Evolutionary conservation across 2,888 invertebrate species (phyloP), one percentile per base, ranked within the genome.

Genomic region (Sarcophaga variegata): DNA sequence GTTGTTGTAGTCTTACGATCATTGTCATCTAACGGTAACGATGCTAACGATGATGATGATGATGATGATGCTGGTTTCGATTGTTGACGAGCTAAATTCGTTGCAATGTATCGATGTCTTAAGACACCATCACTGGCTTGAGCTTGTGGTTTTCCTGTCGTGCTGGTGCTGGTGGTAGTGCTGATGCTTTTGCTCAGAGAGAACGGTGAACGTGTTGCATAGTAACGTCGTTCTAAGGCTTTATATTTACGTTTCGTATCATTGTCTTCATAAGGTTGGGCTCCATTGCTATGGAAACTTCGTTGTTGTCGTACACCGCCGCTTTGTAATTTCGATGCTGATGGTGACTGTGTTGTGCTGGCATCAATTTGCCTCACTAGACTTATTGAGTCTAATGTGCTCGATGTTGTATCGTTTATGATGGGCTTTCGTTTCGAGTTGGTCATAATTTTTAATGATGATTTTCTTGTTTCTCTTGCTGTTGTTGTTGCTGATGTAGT

Each of bases 291-390:
- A 67, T 88, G 87, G 66, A 89, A 88, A 72, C 90, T 89, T 59
- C 89, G 89, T 86, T 89, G 89, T 86, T 89, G 90, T 80, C 90
- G 89, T 82, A 88, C 86, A 83, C 70, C 70, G 79, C 17, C 83
- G 67, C 20, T 37, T n/a, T 14, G 45, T 27, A 71, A 37, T 64
- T 70, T 25, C 49, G 45, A 20, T 60, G 70, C 22, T 69, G 63
- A 14, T 45, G 63, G 10, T 78, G 72, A 22, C 86, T 14, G 6
- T 81, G 84, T 17, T 86, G 88, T 66, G 70, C 81, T 72, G 62
- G 64, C 81, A 77, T 78, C 85, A 62, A 79, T 81, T 74, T 85
- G 85, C 82, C 87, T 83, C 69, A 88, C 87, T 67, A 86, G 85
- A 45, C 88, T 85, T 22, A 86, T 80, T 64, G 88, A 88, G 63